phyloP scores from a whole-genome alignment of 2,888 invertebrate species.

The Drosophila anceps region DNA sequence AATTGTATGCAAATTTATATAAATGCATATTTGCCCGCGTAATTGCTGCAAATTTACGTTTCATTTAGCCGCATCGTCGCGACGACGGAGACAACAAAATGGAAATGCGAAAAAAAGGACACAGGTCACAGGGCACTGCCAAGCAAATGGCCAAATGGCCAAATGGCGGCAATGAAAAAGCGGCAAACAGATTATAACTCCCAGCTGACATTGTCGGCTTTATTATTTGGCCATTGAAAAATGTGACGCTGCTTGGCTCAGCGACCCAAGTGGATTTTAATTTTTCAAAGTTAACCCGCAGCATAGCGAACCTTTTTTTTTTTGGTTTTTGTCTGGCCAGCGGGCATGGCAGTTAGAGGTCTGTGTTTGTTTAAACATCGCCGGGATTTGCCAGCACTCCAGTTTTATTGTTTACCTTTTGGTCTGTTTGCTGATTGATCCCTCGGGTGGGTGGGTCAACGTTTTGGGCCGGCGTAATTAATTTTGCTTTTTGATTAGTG shows the following conservation, averaged over 20 bases:
- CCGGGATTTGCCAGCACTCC: conserved; percentile 53
- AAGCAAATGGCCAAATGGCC: conserved; percentile 53
- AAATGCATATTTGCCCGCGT: conserved; percentile 83
- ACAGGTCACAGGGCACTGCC: conserved; percentile 17
- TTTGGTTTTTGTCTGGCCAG: conserved; percentile 6
- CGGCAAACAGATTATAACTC: conserved; percentile 81
- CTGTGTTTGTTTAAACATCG: conserved; percentile 67
- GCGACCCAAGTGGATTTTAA: conserved; percentile 81
- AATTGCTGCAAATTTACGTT: conserved; percentile 85
- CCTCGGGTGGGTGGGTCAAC: conserved; percentile 60
- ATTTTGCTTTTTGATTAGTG: conserved; percentile 64
- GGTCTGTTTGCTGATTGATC: conserved; percentile 75
- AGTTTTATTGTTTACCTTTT: conserved; percentile 75
- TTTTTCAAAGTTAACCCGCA: conserved; percentile 76
- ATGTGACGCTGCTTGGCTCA: conserved; percentile 53
- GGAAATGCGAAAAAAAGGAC: conserved; percentile 25
- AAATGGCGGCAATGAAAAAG: conserved; percentile 77
- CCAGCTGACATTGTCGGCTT: conserved; percentile 80
- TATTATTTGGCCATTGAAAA: conserved; percentile 83
- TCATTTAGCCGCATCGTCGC: conserved; percentile 76
- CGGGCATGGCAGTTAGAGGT: not conserved
- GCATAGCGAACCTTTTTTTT: conserved; percentile 64
- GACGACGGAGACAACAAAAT: not conserved
- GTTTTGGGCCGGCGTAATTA: conserved; percentile 54
- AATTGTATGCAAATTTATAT: conserved; percentile 83